Base-by-base conservation (phyloP, 2,888 invertebrate species). In the Aleiodes testaceus region DNA sequence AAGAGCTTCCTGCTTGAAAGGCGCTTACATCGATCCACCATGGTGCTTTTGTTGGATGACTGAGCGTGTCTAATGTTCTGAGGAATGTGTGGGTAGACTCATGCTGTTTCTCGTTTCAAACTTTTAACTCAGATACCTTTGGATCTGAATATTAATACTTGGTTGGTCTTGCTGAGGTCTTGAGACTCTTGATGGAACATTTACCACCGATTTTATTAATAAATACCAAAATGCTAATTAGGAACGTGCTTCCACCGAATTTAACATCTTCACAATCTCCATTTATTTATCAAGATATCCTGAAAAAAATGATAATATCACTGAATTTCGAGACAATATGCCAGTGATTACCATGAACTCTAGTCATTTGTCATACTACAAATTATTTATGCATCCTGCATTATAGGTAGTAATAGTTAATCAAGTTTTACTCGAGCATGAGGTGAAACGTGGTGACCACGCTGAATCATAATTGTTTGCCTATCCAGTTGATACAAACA, bases 341-440 rank as follows among this genome's bases (percentile, higher is more conserved):
- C 11, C 36, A 9, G 36, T 36, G 36, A 36, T 36, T 36, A 36
- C 1, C 9, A 9, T 36, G 36, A 36, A 36, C 36, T 36, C 36
- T 36, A 9, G 50, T 7, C 11, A 16, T 16, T 50, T 50, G 11
- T 50, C 50, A 50, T 18, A 50, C 16, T 50, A 18, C 16, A 50
- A 18, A 50, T 16, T 50, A 50, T 50, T 50, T 18, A 26, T 53
- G 36, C 20, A 18, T 42, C 1, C 16, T 16, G 59, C 59, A 80
- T 81, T 80, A 81, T 80, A 74, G 77, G 74, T 69, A 71, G 79
- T 82, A 80, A 82, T 84, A 81, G 82, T 84, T 84, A 84, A 84
- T 84, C 84, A 82, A 83, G 82, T 83, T 83, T 81, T 80, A 74
- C 78, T 77, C 77, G 78, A 80, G 76, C 82, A 79, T 78, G 71